Evolutionary conservation across 1,140 invertebrate genomes (phyloP), one percentile per base, ranked within the genome.

Genomic region (Caenorhabditis remanei): DNA sequence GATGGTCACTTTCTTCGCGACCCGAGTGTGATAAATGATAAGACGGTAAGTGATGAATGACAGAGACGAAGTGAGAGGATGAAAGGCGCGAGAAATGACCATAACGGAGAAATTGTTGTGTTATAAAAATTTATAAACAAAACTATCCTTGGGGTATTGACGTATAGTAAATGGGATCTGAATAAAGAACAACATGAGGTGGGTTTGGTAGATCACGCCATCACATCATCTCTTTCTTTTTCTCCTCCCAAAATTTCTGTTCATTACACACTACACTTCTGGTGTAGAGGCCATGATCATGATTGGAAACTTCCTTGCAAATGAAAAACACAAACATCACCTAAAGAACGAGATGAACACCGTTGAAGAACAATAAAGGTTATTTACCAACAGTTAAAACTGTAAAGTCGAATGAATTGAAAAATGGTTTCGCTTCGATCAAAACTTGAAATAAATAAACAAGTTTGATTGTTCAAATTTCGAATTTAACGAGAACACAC

Each of bases 401-500:
- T 58, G 56, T 58, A 58, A 58, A n/a, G n/a, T 58, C 56, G 19
- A 58, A 8, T 58, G 19, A 58, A 8, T 58, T 11, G 1, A 65
- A 65, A 24, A 40, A 65, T 40, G 41, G 65, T 71, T 46, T 71
- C 40, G 24, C 65, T 71, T 71, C 3, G 40, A 71, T 71, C 65
- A n/a, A 71, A 71, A 71, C 65, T 71, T 71, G 65, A 71, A 71
- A 71, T 71, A 43, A 19, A 21, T 46, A 41, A 71, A 71, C 65
- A 41, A 71, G 65, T 71, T 71, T 71, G 65, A 71, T 46, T 43
- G 61, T 65, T 65, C 24, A 24, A 40, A 58, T n/a, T 58, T 58
- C 3, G 4, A 58, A 58, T 63, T 63, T 43, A 14, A 43, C 21
- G 32, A 32, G 32, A 32, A 32, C 32, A 32, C 41, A 71, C 65